Conservation (phyloP, 2,888 invertebrate genomes). For the Parochlus steinenii region DNA sequence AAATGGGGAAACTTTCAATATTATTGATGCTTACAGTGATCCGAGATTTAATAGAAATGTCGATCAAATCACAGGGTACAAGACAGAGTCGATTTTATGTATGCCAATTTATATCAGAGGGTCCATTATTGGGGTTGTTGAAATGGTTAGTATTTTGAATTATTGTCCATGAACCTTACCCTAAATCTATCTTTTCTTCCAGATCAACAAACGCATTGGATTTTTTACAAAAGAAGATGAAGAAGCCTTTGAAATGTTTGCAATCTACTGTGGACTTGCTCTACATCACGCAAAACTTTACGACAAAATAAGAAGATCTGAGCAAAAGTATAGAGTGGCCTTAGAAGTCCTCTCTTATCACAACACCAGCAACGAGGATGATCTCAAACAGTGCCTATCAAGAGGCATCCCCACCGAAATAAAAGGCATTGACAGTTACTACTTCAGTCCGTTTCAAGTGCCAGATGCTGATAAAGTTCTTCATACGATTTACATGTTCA, state of each 20-base stretch:
- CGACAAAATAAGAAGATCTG: conserved; percentile 63
- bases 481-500: conserved; percentile 59
- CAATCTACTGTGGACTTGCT: conserved; percentile 71
- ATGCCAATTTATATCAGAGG: conserved; percentile 75
- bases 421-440: conserved; percentile 37
- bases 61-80: conserved; percentile 49
- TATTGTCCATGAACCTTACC: no score
- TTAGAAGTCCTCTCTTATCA: conserved; percentile 73
- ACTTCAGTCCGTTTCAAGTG: conserved; percentile 54
- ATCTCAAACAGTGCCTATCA: conserved; percentile 32
- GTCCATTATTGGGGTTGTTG: conserved; percentile 67
- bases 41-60: conserved; percentile 54
- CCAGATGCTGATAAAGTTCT: conserved; percentile 55
- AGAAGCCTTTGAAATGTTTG: conserved; percentile 66
- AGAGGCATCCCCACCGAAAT: conserved; percentile 20
- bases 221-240: conserved; percentile 52
- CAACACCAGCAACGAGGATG: conserved; percentile 58
- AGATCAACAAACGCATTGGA: conserved; percentile 42
- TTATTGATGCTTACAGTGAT: conserved; percentile 67
- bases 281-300: conserved; percentile 73
- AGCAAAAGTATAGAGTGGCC: conserved; percentile 68
- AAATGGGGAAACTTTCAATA: conserved; percentile 64
- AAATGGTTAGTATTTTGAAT: no score
- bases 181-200: no score
- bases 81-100: conserved; percentile 60